These are phyloP conservation scores for Ivindomyrus marchei DNA, from an alignment of 2,113 vertebrate species.

Conservation along the genomic window DNA sequence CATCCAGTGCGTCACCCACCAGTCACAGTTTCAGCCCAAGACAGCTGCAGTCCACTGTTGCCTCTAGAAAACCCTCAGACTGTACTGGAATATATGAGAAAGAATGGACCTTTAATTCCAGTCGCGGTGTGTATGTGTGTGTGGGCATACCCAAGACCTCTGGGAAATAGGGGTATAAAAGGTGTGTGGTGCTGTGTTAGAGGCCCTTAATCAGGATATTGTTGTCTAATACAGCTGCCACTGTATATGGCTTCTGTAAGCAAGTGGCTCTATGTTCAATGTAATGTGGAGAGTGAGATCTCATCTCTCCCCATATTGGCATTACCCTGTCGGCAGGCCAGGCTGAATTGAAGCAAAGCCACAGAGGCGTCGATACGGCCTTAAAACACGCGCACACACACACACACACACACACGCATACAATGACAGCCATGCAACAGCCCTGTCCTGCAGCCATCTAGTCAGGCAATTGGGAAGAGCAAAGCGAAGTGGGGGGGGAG, in stretches of 20 bases:
- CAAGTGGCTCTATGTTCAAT: background rate
- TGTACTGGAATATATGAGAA: background rate
- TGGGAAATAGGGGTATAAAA: background rate
- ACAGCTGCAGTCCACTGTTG: background rate
- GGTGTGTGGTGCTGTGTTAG: background rate
- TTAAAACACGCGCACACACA: background rate
- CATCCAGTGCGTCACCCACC: background rate
- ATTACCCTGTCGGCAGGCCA: background rate
- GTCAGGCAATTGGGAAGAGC: background rate
- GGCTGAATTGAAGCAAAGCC: background rate
- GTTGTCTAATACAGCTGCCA: background rate
- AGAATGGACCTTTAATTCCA: background rate
- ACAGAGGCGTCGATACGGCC: background rate
- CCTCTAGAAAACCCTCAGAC: background rate
- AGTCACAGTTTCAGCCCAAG: background rate
- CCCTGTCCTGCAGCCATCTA: background rate
- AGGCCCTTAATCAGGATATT: background rate
- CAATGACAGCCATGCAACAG: background rate
- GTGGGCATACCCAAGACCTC: too few relatives aligned
- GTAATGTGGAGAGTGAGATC: background rate
- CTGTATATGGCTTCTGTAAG: background rate
- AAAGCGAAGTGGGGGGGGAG: background rate
- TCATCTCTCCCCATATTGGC: background rate
- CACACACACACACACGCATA: background rate
- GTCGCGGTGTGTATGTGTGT: too few relatives aligned